Conservation (phyloP, 1,140 invertebrate species). For the Ridgeia piscesae region DNA sequence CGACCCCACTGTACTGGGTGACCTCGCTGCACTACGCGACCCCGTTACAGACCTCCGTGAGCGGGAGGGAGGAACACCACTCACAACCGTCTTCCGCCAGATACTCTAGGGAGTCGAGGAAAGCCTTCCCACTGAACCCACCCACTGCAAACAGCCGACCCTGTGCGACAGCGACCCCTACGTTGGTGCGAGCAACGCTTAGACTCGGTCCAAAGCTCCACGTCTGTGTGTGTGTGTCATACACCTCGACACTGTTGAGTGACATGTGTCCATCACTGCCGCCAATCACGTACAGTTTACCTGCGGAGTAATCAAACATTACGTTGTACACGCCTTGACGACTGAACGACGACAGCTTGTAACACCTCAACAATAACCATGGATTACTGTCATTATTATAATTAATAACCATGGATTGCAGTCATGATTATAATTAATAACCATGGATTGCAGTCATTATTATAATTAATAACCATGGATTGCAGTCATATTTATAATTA, state of each 20-base stretch:
- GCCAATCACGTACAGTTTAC: conserved; percentile 62
- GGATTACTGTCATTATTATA: too few relatives aligned
- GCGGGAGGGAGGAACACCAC: conserved; percentile 44
- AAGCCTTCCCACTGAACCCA: conserved; percentile 82
- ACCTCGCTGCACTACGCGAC: background rate
- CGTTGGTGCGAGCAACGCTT: conserved; percentile 84
- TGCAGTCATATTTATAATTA: too few relatives aligned
- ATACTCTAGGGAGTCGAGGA: conserved; percentile 67
- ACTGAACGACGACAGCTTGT: background rate
- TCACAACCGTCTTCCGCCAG: conserved; percentile 37
- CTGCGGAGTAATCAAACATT: conserved; percentile 48
- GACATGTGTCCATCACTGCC: conserved; percentile 59
- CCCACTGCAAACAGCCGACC: conserved; percentile 75
- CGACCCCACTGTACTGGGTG: background rate
- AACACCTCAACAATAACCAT: too few relatives aligned
- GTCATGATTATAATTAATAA: too few relatives aligned
- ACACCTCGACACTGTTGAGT: conserved; percentile 84
- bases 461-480: too few relatives aligned
- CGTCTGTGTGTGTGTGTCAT: conserved; percentile 74
- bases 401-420: too few relatives aligned
- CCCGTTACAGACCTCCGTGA: background rate
- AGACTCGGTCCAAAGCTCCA: conserved; percentile 83
- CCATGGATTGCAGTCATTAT: too few relatives aligned
- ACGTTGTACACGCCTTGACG: background rate
- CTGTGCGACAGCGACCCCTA: conserved; percentile 73